Evolutionary conservation across 30 jellyfish, hydroid and myxozoan genomes (phyloP).

Genomic region (Turritopsis rubra): DNA sequence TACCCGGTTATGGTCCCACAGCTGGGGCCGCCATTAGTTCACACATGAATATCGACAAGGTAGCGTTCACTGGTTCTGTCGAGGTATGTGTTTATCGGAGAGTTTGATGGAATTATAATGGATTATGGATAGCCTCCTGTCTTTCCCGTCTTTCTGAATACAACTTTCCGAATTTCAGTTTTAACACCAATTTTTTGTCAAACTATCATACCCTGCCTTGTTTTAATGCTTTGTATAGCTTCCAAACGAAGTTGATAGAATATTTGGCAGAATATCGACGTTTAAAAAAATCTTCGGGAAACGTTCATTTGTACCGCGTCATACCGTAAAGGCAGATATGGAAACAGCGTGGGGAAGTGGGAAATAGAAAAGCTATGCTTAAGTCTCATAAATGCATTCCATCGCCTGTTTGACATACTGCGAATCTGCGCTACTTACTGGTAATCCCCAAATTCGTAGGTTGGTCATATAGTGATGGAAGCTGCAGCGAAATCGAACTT

Average conservation of each 20-base stretch:
- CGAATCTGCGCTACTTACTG: background rate
- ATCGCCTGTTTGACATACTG: too few relatives aligned
- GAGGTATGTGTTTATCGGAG: conserved; percentile 73
- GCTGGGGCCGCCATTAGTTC: conserved; percentile 95
- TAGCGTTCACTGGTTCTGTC: conserved; percentile 92
- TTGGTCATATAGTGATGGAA: conserved; percentile 85
- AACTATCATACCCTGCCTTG: too few relatives aligned
- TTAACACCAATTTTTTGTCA: too few relatives aligned
- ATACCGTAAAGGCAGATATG: too few relatives aligned
- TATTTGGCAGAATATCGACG: background rate
- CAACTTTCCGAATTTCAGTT: too few relatives aligned
- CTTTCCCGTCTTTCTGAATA: too few relatives aligned
- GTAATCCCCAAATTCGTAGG: conserved; percentile 24
- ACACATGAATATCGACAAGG: conserved; percentile 83
- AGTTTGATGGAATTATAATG: too few relatives aligned
- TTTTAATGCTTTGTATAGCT: background rate
- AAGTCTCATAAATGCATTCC: too few relatives aligned
- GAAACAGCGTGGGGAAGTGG: too few relatives aligned
- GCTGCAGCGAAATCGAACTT: conserved; percentile 94
- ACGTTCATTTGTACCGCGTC: background rate
- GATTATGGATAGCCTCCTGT: too few relatives aligned
- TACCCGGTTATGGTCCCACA: conserved; percentile 96
- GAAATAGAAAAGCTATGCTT: too few relatives aligned
- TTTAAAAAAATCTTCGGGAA: background rate
- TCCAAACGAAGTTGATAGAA: background rate